Evolutionary conservation across 2,888 invertebrate species (phyloP), one percentile per base, ranked within the genome.

Genomic region (Nomada ruficornis): DNA sequence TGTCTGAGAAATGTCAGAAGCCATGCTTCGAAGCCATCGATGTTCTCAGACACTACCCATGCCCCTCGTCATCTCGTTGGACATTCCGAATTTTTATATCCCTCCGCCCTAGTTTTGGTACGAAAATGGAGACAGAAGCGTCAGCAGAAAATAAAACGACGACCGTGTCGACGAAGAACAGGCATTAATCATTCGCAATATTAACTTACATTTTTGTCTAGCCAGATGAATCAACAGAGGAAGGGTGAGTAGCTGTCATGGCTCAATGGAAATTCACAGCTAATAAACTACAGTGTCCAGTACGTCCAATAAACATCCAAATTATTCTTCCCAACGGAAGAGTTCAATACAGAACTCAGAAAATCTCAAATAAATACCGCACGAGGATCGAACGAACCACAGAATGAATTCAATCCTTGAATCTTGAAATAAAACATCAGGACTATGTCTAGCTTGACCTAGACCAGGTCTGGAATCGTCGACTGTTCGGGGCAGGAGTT

Each of bases 1-100:
- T 29, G 80, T 80, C 70, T 70, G 78, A 80, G 62, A 77, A 26
- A 72, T 62, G 71, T 83, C 74, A 52, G 62, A 59, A 72, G 44
- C 79, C 76, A 64, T 74, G 64, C 72, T 59, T 20, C 50, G 50
- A 67, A 77, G 57, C 76, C 63, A 73, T 83, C 78, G 29, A 71
- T 62, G 74, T 70, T 83, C 68, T 44, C 15, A 67, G 70, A 10
- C 47, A 62, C 44, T 65, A 65, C 69, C 26, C 60, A 7, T n/a
- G 42, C 29, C 57, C 60, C 70, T 64, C 59, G 69, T 69, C 78
- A 23, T 73, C 60, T 59, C 3, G 64, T 60, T 54, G 5, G 36
- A 20, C 18, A 60, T 42, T 36, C 13, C 23, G 59, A 42, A 79
- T 79, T 70, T 73, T 81, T 78, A 63, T 75, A 42, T 42, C 55